Evolutionary conservation across 1,140 invertebrate genomes (phyloP), one percentile per base, ranked within the genome.

Genomic region (Drosophila mauritiana): DNA sequence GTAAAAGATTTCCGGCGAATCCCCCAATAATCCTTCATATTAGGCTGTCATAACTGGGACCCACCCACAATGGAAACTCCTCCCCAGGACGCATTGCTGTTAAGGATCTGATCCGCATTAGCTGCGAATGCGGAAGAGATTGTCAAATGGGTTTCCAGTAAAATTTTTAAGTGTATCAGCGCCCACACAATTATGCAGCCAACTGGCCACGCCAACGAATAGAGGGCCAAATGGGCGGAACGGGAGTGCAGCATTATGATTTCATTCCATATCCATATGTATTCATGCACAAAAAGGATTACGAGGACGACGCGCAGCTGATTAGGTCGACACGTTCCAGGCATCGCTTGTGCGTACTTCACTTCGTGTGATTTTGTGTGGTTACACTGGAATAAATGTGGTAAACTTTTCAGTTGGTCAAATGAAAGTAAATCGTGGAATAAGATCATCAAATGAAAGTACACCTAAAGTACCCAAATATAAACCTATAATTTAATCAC

Each of bases 251-350:
- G 48, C 65, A 82, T 82, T 88, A 88, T 74, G 31, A 63, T 58
- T 46, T 81, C 57, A 59, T n/a, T 46, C 4, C 7, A 34, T 51
- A 20, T 34, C 34, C 25, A 13, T 51, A 49, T 11, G 22, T 27
- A 10, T 49, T 2, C 4, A 49, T 34, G 49, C 49, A 51, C 27
- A 85, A 81, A 78, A 85, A 80, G 73, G 77, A 84, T 84, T 84
- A 68, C 63, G 48, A 63, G 68, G 55, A 67, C 61, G 52, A 52
- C 43, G 53, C 34, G 48, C 63, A 61, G 54, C 64, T 82, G 82
- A 86, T 86, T 86, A 82, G 78, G 73, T 88, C 81, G 73, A 78
- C 74, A 86, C 83, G 70, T 86, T 86, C 78, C 82, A 43, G 31
- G 52, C 55, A 83, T 49, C 46, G 45, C 34, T 52, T 34, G 40